Percentiles rank a stretch among this genome's conserved stretches.
Conservation (phyloP, 2,113 vertebrate genomes). For the Rhinolophus sinicus region DNA sequence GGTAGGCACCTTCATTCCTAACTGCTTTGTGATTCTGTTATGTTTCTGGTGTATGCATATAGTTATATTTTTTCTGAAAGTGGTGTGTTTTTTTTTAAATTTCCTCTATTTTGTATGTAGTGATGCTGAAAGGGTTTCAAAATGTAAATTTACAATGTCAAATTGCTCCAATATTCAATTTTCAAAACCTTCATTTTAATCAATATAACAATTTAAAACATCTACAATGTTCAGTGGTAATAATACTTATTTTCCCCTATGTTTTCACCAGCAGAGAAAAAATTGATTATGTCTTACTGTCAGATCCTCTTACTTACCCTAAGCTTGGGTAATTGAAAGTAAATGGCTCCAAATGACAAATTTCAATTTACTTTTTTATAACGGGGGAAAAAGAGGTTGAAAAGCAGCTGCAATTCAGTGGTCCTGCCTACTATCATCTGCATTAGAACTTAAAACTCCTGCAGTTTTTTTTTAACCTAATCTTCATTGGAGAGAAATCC, state of each 20-base stretch:
- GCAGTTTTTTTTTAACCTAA: neutral
- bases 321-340: neutral
- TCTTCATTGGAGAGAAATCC: slow-evolving; percentile 55
- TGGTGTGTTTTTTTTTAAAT: slow-evolving; percentile 17
- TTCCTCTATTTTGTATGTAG: slow-evolving; percentile 42
- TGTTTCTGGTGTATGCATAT: neutral
- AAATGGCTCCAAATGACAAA: neutral
- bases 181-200: slow-evolving; percentile 56
- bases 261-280: slow-evolving; percentile 17
- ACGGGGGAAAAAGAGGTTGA: neutral
- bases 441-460: neutral
- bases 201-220: neutral
- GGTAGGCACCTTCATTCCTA: neutral
- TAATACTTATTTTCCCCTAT: slow-evolving; percentile 21
- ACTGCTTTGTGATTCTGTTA: neutral
- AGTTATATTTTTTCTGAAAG: neutral
- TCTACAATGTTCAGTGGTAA: neutral
- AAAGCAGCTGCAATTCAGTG: neutral
- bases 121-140: neutral
- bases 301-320: slow-evolving; percentile 10
- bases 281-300: slow-evolving; percentile 22
- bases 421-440: neutral
- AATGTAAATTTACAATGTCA: slow-evolving; percentile 12
- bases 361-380: slow-evolving; percentile 1
- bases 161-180: neutral